Conservation (phyloP, 2,888 invertebrate species). For the Tachina lurida region DNA sequence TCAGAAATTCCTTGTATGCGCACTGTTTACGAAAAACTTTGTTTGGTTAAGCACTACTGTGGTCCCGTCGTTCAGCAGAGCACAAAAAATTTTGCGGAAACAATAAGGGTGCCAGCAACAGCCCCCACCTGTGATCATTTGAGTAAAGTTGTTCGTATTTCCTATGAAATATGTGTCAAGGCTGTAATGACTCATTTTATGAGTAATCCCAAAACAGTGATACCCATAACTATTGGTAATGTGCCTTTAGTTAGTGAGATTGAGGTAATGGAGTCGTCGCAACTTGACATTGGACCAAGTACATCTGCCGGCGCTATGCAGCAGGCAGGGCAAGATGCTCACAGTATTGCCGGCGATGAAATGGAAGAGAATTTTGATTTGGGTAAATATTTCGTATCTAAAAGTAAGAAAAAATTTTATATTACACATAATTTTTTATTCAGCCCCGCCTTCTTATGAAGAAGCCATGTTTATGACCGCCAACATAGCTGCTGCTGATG, state of each 20-base stretch:
- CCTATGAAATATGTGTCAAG: constrained; percentile 80
- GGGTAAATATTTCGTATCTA: constrained; percentile 72
- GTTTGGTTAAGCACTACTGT: constrained; percentile 77
- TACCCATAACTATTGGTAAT: constrained; percentile 82
- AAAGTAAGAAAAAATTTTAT: not conserved
- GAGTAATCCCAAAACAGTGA: constrained; percentile 77
- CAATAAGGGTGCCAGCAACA: constrained; percentile 80
- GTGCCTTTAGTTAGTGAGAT: constrained; percentile 76
- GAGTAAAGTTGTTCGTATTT: constrained; percentile 80
- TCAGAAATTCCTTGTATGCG: constrained; percentile 78
- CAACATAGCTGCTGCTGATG: constrained; percentile 78
- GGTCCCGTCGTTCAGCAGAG: constrained; percentile 75
- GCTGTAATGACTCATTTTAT: constrained; percentile 78
- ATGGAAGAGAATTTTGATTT: constrained; percentile 74
- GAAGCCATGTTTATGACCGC: constrained; percentile 81
- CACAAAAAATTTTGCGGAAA: constrained; percentile 76
- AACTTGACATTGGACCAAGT: constrained; percentile 75
- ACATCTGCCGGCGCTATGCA: constrained; percentile 77
- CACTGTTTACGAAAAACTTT: constrained; percentile 77
- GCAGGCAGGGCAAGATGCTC: constrained; percentile 71
- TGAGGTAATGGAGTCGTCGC: not conserved
- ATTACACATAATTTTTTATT: constrained; percentile 24
- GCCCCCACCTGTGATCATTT: constrained; percentile 81
- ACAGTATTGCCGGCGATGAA: constrained; percentile 72
- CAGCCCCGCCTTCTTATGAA: constrained; percentile 82